Base-by-base conservation (phyloP, 2,888 invertebrate genomes). In the Synanthedon tipuliformis region DNA sequence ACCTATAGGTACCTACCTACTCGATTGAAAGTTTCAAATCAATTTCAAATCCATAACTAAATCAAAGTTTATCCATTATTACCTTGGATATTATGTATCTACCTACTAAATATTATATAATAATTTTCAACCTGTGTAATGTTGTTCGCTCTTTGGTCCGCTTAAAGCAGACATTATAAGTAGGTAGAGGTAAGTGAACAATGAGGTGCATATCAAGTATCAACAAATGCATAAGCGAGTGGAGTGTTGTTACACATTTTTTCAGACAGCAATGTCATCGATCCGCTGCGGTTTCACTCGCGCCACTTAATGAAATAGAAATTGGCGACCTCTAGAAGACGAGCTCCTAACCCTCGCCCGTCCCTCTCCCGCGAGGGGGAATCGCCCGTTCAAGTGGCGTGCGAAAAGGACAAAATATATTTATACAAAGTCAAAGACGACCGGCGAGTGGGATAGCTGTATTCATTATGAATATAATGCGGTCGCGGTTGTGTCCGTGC, bases 391-490 rank as follows among this genome's bases (percentile, higher is more conserved):
- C 75, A 77, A 81, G 78, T 74, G 69, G 69, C 64, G 83, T 59
- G 72, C 55, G 81, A 86, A 63, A 69, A 78, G 66, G 87, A 87
- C 78, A 72, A 78, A 86, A 81, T 78, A 85, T 87, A 82, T 85
- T 86, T 86, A 85, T 85, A 83, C 84, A 84, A 86, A 86, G 85
- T 84, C 82, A 84, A 87, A 86, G 86, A 86, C 84, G 84, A 73
- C 79, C 74, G 73, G 68, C 74, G 86, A 87, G 86, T 83, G 81
- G 85, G 86, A 87, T 79, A 79, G 86, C 84, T 82, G 81, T 87
- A 87, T 85, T 85, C 86, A 86, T 86, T 86, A 86, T 86, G 86
- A 85, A 86, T 86, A 86, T 86, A 86, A 86, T 84, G 85, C 77
- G 81, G 84, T 84, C 71, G 74, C 77, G 75, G 71, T 67, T 80